phyloP scores from a whole-genome alignment of 2,888 invertebrate species.

The Cecidostiba fungosa region DNA sequence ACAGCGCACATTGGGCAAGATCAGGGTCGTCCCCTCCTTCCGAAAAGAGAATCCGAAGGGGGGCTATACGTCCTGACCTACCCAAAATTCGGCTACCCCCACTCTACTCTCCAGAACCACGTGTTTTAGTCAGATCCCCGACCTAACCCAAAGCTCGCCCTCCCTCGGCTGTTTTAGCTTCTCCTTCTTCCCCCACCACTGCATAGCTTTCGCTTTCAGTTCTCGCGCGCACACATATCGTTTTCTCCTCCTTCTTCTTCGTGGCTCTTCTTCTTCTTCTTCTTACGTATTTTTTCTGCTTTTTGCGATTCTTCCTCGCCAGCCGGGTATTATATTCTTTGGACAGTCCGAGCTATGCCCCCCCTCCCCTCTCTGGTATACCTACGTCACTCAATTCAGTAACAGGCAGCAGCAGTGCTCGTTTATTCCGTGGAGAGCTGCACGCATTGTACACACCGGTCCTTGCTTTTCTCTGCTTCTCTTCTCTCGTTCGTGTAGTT shows the following conservation, averaged over 20 bases:
- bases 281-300: background rate
- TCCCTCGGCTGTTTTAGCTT: constrained; percentile 13
- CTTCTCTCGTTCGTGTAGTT: constrained; percentile 12
- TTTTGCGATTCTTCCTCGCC: constrained; percentile 4
- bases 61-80: constrained; percentile 40
- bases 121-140: constrained; percentile 33
- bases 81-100: constrained; percentile 35
- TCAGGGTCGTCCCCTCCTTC: constrained; percentile 20
- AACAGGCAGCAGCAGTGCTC: constrained; percentile 8
- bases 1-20: constrained; percentile 44
- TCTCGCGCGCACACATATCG: background rate
- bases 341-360: background rate
- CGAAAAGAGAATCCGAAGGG: constrained; percentile 1
- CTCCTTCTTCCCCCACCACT: background rate
- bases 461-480: constrained; percentile 43
- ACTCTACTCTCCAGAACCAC: background rate
- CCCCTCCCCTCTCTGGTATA: background rate
- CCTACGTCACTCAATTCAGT: constrained; percentile 54
- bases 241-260: background rate
- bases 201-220: constrained; percentile 47
- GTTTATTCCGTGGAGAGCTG: constrained; percentile 45
- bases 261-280: background rate
- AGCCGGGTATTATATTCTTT: constrained; percentile 5
- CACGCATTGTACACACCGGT: constrained; percentile 39
- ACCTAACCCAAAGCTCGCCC: constrained; percentile 42